Evolutionary conservation across 2,113 vertebrate species (phyloP), one percentile per base, ranked within the genome.

Genomic region (Grallaria varia): DNA sequence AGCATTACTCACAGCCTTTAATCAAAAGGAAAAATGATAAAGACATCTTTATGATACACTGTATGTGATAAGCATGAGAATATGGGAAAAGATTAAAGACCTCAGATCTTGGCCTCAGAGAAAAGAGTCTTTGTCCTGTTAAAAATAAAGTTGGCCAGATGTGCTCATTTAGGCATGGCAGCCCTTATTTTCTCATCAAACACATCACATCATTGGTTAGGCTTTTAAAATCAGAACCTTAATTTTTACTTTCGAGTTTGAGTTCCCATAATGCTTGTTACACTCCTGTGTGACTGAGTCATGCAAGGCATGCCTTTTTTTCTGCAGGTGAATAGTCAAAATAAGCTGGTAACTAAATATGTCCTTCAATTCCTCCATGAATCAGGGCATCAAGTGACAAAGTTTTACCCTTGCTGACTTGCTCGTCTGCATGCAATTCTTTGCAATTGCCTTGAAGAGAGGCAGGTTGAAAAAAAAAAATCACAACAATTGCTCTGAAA

Each of bases 31-130:
- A 96, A 78, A 97, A 87, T 30, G 90, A 97, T 96, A 97, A 94
- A 64, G 47, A 92, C 84, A 66, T 94, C 95, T 97, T 97, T 95
- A 93, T 0, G 83, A 97, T 95, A 95, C 5, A 17, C 62, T 8
- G 3, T 79, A 87, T 68, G 62, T 4, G 96, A 97, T 97, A 98
- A 97, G 94, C 95, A 97, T 95, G 93, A 96, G 93, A 96, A 95
- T 96, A 97, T 75, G 95, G 96, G 92, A 94, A 88, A 98, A 98
- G 96, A 98, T 97, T 97, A 98, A 97, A 97, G 96, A 64, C 67
- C 44, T 73, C 53, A 39, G 91, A 95, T 97, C 89, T 89, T 97
- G 93, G 94, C 95, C 93, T 96, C 10, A 18, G 76, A 96, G 96
- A 97, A 96, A 97, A 97, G 89, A 47, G 74, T 64, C 92, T 98